Base-by-base conservation (phyloP, 2,113 vertebrate species). In the Polypterus bichir region DNA sequence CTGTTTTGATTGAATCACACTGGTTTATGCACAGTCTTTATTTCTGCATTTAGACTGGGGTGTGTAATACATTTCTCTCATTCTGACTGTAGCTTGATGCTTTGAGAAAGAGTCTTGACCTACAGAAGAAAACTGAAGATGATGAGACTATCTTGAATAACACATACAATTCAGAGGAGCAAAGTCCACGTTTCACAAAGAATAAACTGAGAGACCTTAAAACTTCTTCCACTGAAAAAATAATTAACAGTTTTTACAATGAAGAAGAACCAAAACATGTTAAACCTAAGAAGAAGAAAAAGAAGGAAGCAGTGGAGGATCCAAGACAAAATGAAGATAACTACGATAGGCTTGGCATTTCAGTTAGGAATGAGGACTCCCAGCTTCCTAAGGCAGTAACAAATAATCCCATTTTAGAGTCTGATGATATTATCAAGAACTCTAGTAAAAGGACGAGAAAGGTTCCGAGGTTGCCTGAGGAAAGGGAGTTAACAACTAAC, bases 181-280 rank as follows among this genome's bases (percentile, higher is more conserved):
- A 80, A 58, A 91, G 79, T 59, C 84, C 84, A 3, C 78, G 70
- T 66, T 86, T 85, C 74, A 81, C 80, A 62, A 91, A 91, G 79
- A 87, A 83, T 73, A 88, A 82, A 65, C 70, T 71, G 44, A 85
- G 81, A 66, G 85, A 85, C 66, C 27, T 27, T 27, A 79, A 61
- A 45, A 77, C 74, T 0, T 74, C 72, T 62, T 45, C 68, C 59
- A 56, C 68, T 9, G 83, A 88, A 71, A 89, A 89, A 68, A 76
- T 81, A 66, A 90, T 89, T 63, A 69, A 79, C 60, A 78, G 75
- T 65, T 47, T 69, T 72, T 48, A 69, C 73, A 64, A 62, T 47
- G 76, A 71, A 62, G 82, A 88, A 49, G 79, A 82, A 27, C 71
- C 72, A 53, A 59, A 55, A 53, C 79, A 74, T 64, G 61, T 58